phyloP scores from a whole-genome alignment of 2,113 vertebrate species.

The Haliaeetus leucogaster region DNA sequence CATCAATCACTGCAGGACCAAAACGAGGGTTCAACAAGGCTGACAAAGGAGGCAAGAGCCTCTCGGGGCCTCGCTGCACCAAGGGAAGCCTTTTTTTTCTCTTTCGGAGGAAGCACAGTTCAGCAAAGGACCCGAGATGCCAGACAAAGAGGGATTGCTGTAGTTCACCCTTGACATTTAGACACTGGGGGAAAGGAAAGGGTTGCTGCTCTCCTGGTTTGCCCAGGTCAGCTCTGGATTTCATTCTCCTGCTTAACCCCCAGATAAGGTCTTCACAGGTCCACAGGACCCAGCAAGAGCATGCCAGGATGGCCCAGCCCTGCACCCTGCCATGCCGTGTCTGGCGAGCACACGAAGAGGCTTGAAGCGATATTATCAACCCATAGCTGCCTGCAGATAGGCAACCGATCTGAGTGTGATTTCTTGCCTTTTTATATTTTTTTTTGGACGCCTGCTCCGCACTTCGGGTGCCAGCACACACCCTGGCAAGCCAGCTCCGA shows the following conservation, averaged over 20 bases:
- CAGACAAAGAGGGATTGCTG: background rate
- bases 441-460: accelerated
- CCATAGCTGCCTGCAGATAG: background rate
- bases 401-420: accelerated
- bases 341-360: accelerated
- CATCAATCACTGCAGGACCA: background rate
- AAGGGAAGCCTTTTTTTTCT: background rate
- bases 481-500: background rate
- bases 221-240: background rate
- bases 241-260: background rate
- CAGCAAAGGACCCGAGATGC: background rate
- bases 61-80: background rate
- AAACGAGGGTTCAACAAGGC: accelerated
- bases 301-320: background rate
- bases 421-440: background rate
- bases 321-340: background rate
- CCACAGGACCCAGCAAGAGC: background rate
- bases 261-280: background rate
- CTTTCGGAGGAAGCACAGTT: background rate
- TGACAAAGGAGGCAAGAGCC: background rate
- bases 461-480: background rate
- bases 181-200: background rate
- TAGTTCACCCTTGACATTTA: background rate
- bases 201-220: background rate
- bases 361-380: background rate